Conservation (phyloP, 2,113 vertebrate species). For the Clarias magur region DNA sequence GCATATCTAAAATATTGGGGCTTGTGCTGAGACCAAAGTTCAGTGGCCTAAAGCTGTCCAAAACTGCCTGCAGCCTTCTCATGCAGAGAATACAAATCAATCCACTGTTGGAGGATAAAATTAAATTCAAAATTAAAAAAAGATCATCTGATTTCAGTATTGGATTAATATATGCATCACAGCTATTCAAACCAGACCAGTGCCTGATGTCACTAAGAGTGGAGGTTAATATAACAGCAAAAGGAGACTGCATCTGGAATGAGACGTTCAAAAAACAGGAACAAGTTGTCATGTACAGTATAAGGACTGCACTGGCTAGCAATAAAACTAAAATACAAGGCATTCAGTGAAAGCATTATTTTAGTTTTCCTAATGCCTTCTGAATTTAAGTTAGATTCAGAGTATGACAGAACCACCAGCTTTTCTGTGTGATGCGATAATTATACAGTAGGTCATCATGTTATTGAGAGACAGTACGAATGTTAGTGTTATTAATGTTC, state of each 20-base stretch:
- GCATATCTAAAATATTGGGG: not conserved
- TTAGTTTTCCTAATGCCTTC: not conserved
- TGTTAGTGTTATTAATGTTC: not conserved
- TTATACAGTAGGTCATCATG: not conserved
- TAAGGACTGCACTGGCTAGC: not conserved
- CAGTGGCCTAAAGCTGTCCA: not conserved
- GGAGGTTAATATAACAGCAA: not conserved
- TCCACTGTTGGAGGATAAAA: not conserved
- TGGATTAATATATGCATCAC: not conserved
- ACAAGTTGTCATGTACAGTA: not conserved
- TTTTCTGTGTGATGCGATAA: not conserved
- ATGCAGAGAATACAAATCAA: not conserved
- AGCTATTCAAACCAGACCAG: not conserved
- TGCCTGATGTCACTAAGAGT: not conserved
- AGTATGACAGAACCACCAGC: not conserved
- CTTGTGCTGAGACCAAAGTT: not conserved
- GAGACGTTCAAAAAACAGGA: not conserved
- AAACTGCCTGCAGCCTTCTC: not conserved
- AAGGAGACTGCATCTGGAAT: not conserved
- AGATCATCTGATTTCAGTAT: not conserved
- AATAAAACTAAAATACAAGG: not conserved
- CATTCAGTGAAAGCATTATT: not conserved
- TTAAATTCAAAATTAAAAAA: not conserved
- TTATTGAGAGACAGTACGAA: not conserved
- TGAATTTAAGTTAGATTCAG: not conserved